Percentiles rank a stretch among this genome's conserved stretches.
These are phyloP conservation scores for Isotomurus palustris DNA, from an alignment of 2,888 invertebrate species.

Conservation along the genomic window DNA sequence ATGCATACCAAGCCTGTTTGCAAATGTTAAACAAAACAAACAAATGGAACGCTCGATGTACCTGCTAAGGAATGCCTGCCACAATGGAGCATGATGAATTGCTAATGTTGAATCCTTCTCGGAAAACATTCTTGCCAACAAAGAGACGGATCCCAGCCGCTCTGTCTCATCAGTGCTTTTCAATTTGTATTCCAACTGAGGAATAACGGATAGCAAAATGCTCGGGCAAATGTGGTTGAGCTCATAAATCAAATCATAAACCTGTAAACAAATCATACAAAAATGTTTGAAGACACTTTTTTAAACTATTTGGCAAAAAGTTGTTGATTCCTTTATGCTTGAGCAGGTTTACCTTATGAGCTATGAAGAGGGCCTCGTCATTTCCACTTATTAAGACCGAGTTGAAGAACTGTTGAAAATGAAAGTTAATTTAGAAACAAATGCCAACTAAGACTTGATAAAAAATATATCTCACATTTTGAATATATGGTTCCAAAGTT, in stretches of 20 bases:
- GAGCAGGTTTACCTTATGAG: slow-evolving; percentile 40
- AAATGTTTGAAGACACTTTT: slow-evolving; percentile 78
- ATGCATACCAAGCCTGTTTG: neutral
- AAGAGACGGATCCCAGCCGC: slow-evolving; percentile 77
- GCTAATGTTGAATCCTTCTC: slow-evolving; percentile 87
- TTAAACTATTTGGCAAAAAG: slow-evolving; percentile 84
- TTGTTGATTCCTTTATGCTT: slow-evolving; percentile 86
- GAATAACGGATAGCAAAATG: slow-evolving; percentile 79
- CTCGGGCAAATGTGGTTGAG: slow-evolving; percentile 87
- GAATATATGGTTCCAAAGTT: slow-evolving; percentile 89
- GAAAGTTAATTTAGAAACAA: slow-evolving; percentile 11
- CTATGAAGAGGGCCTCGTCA: slow-evolving; percentile 64
- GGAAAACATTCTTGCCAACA: slow-evolving; percentile 94
- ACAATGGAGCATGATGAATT: slow-evolving; percentile 76
- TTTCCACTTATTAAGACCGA: slow-evolving; percentile 89
- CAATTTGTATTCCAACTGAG: slow-evolving; percentile 91
- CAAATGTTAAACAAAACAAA: neutral
- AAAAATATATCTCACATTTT: slow-evolving; percentile 63
- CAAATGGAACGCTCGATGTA: slow-evolving; percentile 42
- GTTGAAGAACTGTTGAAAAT: slow-evolving; percentile 78
- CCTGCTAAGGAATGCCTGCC: slow-evolving; percentile 86
- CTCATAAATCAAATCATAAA: slow-evolving; percentile 95
- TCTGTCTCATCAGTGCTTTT: slow-evolving; percentile 88
- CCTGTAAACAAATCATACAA: slow-evolving; percentile 66
- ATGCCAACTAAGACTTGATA: neutral